Evolutionary conservation across 2,113 vertebrate species (phyloP).

Genomic region (Pollachius pollachius): DNA sequence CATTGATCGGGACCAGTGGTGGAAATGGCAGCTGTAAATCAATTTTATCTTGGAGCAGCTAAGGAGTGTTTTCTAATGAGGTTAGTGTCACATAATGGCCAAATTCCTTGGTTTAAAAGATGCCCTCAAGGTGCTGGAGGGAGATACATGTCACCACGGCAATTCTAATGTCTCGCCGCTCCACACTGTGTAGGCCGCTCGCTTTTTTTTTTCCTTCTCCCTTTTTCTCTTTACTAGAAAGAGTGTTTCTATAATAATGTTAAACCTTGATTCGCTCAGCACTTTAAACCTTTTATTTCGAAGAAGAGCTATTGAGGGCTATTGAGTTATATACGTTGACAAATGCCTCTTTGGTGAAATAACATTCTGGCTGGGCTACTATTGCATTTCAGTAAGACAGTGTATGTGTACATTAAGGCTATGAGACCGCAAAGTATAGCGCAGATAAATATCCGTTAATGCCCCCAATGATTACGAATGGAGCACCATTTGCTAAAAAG

Average conservation of each 20-base stretch:
- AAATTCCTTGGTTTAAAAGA: constrained; percentile 80
- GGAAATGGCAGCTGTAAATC: constrained; percentile 85
- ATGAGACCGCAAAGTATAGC: too few species aligned
- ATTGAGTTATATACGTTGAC: not conserved
- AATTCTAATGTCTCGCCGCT: constrained; percentile 57
- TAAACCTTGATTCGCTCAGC: constrained; percentile 18
- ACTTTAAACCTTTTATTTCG: not conserved
- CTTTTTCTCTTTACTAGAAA: not conserved
- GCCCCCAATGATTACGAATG: not conserved
- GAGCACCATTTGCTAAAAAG: too few species aligned
- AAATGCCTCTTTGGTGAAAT: not conserved
- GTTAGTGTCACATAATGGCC: constrained; percentile 84
- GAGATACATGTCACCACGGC: constrained; percentile 75
- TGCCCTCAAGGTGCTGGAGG: constrained; percentile 77
- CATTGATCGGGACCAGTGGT: constrained; percentile 81
- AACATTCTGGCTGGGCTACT: not conserved
- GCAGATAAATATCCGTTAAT: not conserved
- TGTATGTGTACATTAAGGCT: too few species aligned
- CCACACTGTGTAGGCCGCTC: not conserved
- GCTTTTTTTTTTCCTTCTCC: not conserved
- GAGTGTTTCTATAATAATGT: constrained; percentile 33
- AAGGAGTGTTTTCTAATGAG: constrained; percentile 86
- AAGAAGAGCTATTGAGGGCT: not conserved
- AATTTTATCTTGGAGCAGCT: constrained; percentile 83
- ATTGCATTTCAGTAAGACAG: too few species aligned